Conservation (phyloP, 2,113 vertebrate genomes). For the Chlorocebus sabaeus region DNA sequence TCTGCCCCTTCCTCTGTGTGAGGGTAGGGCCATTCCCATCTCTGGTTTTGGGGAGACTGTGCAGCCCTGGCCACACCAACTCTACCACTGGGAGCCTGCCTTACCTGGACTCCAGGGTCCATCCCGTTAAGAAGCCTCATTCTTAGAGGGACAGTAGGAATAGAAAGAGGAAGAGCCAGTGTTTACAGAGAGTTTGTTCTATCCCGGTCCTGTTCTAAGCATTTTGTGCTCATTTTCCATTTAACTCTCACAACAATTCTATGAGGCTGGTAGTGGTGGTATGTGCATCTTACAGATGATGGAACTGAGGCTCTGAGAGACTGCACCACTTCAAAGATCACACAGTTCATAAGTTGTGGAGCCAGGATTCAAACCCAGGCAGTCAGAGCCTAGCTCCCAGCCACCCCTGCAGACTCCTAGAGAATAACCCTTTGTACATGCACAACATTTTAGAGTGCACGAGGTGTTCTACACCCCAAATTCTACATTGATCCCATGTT, state of each 20-base stretch:
- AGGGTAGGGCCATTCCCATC: background rate
- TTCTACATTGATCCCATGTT: background rate
- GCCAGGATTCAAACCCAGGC: background rate
- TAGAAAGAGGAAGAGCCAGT: background rate
- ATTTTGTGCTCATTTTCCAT: accelerated
- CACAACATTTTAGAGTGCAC: accelerated
- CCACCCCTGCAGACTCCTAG: background rate
- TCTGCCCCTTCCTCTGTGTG: background rate
- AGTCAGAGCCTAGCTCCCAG: background rate
- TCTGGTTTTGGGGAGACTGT: background rate
- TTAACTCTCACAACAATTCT: background rate
- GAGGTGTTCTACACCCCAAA: no score
- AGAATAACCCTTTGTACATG: accelerated
- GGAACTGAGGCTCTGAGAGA: background rate
- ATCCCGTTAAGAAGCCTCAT: background rate
- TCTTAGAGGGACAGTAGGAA: background rate
- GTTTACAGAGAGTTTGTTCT: background rate
- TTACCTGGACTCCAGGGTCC: no score
- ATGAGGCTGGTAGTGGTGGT: accelerated
- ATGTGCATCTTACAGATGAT: background rate
- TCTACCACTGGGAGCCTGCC: background rate
- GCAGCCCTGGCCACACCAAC: background rate
- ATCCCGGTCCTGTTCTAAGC: accelerated
- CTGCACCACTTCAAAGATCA: accelerated
- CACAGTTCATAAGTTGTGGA: accelerated